Conservation (phyloP, 2,797 vertebrate species). For the Artibeus jamaicensis region DNA sequence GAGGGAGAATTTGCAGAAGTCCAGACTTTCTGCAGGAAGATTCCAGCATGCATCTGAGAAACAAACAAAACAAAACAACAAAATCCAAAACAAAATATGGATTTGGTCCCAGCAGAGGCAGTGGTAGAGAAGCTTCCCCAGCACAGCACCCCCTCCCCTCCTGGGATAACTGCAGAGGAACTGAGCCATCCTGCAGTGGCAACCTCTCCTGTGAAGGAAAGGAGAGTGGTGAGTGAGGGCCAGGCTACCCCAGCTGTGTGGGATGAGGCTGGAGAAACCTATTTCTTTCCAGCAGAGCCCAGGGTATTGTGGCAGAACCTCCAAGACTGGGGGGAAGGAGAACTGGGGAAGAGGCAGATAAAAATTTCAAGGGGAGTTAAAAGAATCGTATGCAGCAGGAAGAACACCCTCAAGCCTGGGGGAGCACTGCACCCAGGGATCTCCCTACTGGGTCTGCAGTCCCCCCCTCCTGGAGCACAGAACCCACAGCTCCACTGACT, state of each 20-base stretch:
- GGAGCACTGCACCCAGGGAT: no score
- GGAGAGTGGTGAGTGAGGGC: neutral
- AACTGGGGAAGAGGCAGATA: neutral
- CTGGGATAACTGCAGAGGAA: neutral
- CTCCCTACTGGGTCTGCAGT: neutral
- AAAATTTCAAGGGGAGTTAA: neutral
- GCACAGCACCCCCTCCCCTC: neutral
- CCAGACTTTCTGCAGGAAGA: neutral
- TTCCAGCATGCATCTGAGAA: neutral
- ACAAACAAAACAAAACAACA: no score
- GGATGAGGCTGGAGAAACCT: no score
- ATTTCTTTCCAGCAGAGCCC: neutral
- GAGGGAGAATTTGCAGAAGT: neutral
- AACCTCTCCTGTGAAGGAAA: neutral
- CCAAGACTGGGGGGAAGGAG: neutral
- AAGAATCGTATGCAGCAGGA: neutral
- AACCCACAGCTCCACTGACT: no score
- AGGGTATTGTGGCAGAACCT: neutral
- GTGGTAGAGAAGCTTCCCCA: neutral
- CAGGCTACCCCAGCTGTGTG: neutral
- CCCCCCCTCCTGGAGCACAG: neutral
- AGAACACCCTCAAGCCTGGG: neutral
- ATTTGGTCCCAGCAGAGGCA: neutral
- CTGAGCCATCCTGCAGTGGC: neutral
- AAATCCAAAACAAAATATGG: neutral